Conservation (phyloP, 23 tunicate species). For the Botrylloides violaceus region DNA sequence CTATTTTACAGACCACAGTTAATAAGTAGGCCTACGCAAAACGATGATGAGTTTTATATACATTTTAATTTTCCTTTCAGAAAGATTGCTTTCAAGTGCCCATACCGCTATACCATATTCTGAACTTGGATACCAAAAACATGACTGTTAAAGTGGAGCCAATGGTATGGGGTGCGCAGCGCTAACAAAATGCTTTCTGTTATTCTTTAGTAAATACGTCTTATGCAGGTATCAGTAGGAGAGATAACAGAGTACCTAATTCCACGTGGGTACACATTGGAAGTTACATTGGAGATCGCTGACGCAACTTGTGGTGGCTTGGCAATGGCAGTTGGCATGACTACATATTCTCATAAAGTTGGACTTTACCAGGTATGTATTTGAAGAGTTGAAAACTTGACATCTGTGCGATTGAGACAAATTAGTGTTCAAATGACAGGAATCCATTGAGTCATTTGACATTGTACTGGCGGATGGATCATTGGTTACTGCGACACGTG, state of each 20-base stretch:
- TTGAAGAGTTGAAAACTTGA: background rate
- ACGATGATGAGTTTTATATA: no score
- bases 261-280: constrained; percentile 56
- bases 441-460: constrained; percentile 66
- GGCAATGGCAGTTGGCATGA: constrained; percentile 86
- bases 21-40: no score
- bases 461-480: constrained; percentile 53
- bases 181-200: no score
- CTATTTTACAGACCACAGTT: no score
- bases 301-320: constrained; percentile 89
- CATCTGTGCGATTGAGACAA: no score
- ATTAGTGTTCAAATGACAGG: no score
- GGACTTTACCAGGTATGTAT: constrained; percentile 49
- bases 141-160: constrained; percentile 62
- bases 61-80: constrained; percentile 24
- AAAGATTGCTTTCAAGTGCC: constrained; percentile 40
- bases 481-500: constrained; percentile 35
- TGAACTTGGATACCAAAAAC: constrained; percentile 38
- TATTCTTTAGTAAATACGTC: background rate
- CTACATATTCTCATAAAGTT: constrained; percentile 67
- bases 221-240: constrained; percentile 39
- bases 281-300: constrained; percentile 67
- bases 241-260: constrained; percentile 52
- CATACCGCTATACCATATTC: constrained; percentile 48
- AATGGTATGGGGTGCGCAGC: no score